Evolutionary conservation across 2,888 invertebrate genomes (phyloP), one percentile per base, ranked within the genome.

Genomic region (Sarcophaga variegata): DNA sequence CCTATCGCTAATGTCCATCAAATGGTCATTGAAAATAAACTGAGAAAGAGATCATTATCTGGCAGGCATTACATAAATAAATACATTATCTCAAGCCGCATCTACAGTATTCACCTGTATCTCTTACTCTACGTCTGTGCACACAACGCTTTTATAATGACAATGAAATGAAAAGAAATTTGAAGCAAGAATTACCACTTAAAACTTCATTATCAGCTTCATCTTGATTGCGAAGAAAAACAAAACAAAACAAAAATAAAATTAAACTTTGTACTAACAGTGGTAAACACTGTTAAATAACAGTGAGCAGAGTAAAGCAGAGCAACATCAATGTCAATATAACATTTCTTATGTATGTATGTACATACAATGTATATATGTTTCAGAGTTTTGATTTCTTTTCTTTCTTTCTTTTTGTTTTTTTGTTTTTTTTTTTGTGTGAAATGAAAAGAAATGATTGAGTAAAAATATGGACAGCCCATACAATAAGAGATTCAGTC

Each of bases 401-500:
- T 67, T 17, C 20, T 17, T 45, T n/a, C 37, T 45, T 11, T 20
- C 20, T 67, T 67, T 67, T 20, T 67, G 2, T 20, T 49, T 11
- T 49, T 25, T 25, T 25, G n/a, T 54, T 54, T 14, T 47, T 47
- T 47, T 20, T 49, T 49, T 69, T 1, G 20, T 17, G 27, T 6
- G 45, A 74, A 67, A 72, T 27, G 6, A 74, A 63, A 78, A 79
- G 67, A 83, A 79, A 79, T 79, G 79, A 69, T 20, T 76, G 66
- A 76, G 76, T n/a, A 66, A 70, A 80, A 83, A 75, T 75, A 71
- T 37, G 60, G 81, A 66, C 74, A 66, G 75, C 66, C 11, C 60
- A 69, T 54, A 64, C 22, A 25, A 64, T 20, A 74, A 70, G 66
- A 70, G 81, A 67, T 84, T 84, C 87, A 87, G 87, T 87, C 64